Percentiles rank a stretch among this genome's conserved stretches.
phyloP scores from a whole-genome alignment of 2,888 invertebrate genomes.

The Ormyrus pomaceus region DNA sequence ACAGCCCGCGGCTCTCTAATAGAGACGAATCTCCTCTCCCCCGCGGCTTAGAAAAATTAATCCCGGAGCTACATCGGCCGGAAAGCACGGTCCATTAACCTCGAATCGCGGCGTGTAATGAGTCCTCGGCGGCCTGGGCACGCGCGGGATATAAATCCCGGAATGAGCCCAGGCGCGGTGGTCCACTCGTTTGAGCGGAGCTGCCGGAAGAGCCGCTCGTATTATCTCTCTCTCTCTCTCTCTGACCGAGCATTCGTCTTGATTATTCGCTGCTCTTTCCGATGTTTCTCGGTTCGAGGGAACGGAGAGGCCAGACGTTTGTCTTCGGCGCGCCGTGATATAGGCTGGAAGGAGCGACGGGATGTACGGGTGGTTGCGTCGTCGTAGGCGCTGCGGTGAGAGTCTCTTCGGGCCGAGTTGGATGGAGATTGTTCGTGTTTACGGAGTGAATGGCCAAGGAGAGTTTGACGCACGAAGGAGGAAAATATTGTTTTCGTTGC shows the following conservation, averaged over 20 bases:
- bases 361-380: constrained; percentile 25
- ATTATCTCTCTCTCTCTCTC: not conserved
- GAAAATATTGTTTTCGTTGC: no score
- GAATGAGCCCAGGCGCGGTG: not conserved
- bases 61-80: not conserved
- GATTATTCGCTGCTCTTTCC: not conserved
- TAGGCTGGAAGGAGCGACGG: not conserved
- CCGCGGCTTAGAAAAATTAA: not conserved
- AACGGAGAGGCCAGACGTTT: not conserved
- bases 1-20: not conserved
- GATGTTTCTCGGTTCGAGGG: not conserved
- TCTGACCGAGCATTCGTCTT: not conserved
- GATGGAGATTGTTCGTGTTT: no score
- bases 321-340: constrained; percentile 24
- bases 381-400: constrained; percentile 9
- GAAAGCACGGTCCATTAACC: constrained; percentile 48
- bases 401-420: no score
- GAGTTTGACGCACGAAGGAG: no score
- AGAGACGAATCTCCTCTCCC: constrained; percentile 17
- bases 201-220: constrained; percentile 22
- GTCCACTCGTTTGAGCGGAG: constrained; percentile 29
- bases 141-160: constrained; percentile 3
- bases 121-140: constrained; percentile 27
- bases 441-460: no score
- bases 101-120: constrained; percentile 48